These are phyloP conservation scores for Cosmorhoe ocellata DNA, from an alignment of 2,888 invertebrate genomes.

Conservation along the genomic window DNA sequence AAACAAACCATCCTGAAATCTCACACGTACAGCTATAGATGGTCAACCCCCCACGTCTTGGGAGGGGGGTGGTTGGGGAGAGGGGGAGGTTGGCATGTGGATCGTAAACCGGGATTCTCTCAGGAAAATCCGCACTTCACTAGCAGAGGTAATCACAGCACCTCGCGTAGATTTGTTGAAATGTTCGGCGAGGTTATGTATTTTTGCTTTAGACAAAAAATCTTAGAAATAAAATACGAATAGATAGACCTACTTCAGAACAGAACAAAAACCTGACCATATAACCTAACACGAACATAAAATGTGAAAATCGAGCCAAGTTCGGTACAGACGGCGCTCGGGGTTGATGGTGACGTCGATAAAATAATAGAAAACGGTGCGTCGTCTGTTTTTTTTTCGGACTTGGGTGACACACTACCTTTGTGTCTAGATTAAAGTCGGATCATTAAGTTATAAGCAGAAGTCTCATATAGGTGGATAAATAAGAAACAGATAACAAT, in stretches of 20 bases:
- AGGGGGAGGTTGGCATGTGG: constrained; percentile 49
- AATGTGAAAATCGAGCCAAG: no score
- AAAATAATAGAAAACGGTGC: no score
- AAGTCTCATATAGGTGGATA: no score
- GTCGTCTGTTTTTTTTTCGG: no score
- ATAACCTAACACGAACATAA: no score
- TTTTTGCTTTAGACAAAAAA: constrained; percentile 21
- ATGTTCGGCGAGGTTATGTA: constrained; percentile 44
- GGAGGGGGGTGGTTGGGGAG: constrained; percentile 30
- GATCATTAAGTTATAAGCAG: no score
- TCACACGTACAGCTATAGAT: constrained; percentile 42
- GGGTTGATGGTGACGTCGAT: no score
- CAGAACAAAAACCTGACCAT: no score
- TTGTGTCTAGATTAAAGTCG: no score
- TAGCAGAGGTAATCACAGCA: constrained; percentile 70
- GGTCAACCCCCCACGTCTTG: constrained; percentile 50
- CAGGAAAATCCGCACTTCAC: constrained; percentile 75
- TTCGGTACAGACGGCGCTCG: no score
- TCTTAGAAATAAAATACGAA: neutral
- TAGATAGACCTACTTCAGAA: neutral
- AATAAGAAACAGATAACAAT: no score
- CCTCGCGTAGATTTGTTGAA: constrained; percentile 61
- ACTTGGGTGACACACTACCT: no score
- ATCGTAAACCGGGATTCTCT: constrained; percentile 75
- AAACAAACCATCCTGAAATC: constrained; percentile 43